These are phyloP conservation scores for Nicator chloris DNA, from an alignment of 2,113 vertebrate species.

Conservation along the genomic window DNA sequence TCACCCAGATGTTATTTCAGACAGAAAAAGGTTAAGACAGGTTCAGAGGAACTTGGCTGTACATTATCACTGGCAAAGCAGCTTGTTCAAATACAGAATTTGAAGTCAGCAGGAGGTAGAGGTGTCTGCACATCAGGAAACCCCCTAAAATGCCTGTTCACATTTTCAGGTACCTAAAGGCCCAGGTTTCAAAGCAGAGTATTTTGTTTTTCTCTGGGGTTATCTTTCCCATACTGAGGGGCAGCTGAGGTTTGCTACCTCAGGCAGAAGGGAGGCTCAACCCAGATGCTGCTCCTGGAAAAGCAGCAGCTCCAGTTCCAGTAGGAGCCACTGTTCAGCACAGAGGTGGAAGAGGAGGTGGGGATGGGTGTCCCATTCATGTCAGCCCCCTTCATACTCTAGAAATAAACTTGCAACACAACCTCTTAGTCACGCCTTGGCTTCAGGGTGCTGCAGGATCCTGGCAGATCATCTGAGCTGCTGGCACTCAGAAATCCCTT, in stretches of 20 bases:
- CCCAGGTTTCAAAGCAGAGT: neutral
- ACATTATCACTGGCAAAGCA: neutral
- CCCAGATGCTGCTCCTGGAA: neutral
- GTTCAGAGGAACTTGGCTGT: neutral
- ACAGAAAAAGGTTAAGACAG: neutral
- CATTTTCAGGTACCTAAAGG: conserved; percentile 1
- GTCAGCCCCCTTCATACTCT: neutral
- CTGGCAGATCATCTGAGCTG: neutral
- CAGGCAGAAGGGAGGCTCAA: neutral
- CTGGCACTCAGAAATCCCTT: neutral
- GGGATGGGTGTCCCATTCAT: neutral
- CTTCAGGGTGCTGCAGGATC: neutral
- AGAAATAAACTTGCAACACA: neutral
- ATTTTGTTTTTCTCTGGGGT: neutral
- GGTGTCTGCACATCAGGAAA: neutral
- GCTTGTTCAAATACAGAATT: conserved; percentile 19
- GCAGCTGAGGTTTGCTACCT: neutral
- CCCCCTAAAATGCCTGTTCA: neutral
- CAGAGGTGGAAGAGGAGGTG: neutral
- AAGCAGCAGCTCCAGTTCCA: neutral
- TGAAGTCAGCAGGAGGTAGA: neutral
- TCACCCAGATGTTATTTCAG: neutral
- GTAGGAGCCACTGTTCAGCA: neutral
- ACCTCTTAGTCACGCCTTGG: neutral
- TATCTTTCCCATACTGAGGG: neutral